Conservation (phyloP, 2,797 vertebrate species). For the Syngnathus acus region DNA sequence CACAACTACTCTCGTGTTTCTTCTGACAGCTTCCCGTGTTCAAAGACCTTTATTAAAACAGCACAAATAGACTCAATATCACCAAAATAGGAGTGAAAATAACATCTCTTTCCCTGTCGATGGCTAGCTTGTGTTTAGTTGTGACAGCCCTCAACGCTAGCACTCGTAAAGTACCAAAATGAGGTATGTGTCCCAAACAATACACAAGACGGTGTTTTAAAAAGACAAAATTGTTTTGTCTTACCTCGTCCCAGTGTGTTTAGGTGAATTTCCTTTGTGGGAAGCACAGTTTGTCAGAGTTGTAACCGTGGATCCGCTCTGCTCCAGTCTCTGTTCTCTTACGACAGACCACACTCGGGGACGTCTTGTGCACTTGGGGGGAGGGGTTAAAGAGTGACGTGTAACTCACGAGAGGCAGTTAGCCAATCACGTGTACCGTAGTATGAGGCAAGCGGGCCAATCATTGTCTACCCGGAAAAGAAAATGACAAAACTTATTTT, state of each 20-base stretch:
- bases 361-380: constrained; percentile 10
- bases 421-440: neutral
- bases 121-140: constrained; percentile 50
- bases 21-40: constrained; percentile 42
- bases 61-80: neutral
- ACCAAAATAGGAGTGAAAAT: neutral
- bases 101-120: constrained; percentile 12
- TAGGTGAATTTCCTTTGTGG: neutral
- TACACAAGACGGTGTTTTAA: constrained; percentile 14
- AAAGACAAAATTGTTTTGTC: neutral
- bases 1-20: constrained; percentile 8
- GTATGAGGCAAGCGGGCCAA: constrained; percentile 9
- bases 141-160: constrained; percentile 54
- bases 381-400: constrained; percentile 33
- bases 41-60: constrained; percentile 4
- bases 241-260: constrained; percentile 34
- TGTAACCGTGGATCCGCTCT: constrained; percentile 8
- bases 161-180: constrained; percentile 26
- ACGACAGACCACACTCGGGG: constrained; percentile 28
- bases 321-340: constrained; percentile 12
- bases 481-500: constrained; percentile 10
- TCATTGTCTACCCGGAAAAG: constrained; percentile 31
- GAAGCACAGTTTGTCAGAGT: constrained; percentile 20
- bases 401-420: constrained; percentile 46
- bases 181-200: constrained; percentile 26